Percentiles rank a stretch among this genome's conserved stretches.
These are phyloP conservation scores for Blennius ocellaris DNA, from an alignment of 2,113 vertebrate genomes.

Conservation along the genomic window DNA sequence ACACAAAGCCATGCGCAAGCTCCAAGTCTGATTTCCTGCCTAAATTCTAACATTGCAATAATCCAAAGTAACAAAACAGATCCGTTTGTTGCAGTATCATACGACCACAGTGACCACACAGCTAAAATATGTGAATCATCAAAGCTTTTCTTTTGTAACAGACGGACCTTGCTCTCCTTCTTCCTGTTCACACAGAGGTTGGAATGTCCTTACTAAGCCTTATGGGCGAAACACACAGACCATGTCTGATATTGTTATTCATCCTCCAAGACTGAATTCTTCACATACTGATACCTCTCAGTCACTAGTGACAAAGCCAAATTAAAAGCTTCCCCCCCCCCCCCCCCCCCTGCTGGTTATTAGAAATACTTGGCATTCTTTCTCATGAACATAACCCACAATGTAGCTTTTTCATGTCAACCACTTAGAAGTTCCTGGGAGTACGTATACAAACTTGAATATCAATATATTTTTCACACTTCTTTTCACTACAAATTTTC, in stretches of 20 bases:
- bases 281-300: slow-evolving; percentile 62
- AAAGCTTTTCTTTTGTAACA: slow-evolving; percentile 14
- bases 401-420: slow-evolving; percentile 26
- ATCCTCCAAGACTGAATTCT: slow-evolving; percentile 63
- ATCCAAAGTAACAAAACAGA: slow-evolving; percentile 31
- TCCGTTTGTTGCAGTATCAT: slow-evolving; percentile 33
- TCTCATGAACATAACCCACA: not conserved
- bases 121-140: slow-evolving; percentile 56
- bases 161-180: slow-evolving; percentile 35
- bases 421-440: not conserved
- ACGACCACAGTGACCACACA: slow-evolving; percentile 61
- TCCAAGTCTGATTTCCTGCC: not conserved
- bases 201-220: slow-evolving; percentile 66
- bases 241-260: slow-evolving; percentile 70
- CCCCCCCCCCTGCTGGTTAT: slow-evolving; percentile 27
- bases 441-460: not conserved
- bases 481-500: slow-evolving; percentile 12
- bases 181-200: slow-evolving; percentile 50
- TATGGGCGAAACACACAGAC: slow-evolving; percentile 55
- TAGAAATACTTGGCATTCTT: slow-evolving; percentile 26
- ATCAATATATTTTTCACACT: not conserved
- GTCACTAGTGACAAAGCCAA: slow-evolving; percentile 41
- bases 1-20: not conserved
- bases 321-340: slow-evolving; percentile 23
- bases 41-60: slow-evolving; percentile 6